Base-by-base conservation (phyloP, 2,113 vertebrate genomes). In the Synchiropus splendidus region DNA sequence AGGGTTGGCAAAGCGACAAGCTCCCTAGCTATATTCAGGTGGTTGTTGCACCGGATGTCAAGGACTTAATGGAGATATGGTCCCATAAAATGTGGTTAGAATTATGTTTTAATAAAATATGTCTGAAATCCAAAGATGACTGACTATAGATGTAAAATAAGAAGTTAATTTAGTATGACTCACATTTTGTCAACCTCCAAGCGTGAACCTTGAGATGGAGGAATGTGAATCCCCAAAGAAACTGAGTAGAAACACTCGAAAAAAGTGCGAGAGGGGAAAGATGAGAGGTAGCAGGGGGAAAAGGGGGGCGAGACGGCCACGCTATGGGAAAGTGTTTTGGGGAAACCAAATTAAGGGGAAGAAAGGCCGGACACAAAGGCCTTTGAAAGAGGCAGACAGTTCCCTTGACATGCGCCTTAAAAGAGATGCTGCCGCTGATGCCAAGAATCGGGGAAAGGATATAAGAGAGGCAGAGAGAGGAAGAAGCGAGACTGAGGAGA, bases 261-360 rank as follows among this genome's bases (percentile, higher is more conserved):
- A 27, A 46, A 45, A 46, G 37, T 21, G 42, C 31, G 36, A 50
- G 18, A 45, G 50, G 51, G 60, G 62, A 61, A 45, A 62, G 45
- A 68, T 46, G 58, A 72, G 51, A 70, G 44, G 50, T 42, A 58
- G 62, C 44, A 56, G 55, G 51, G 58, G 61, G 62, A 65, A 54
- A 59, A 54, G 63, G 47, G 55, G 71, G 66, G 75, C 64, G 75
- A 78, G 80, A 81, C 75, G 37, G 70, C 78, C 64, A 51, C 46
- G 80, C 75, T 82, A 81, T 84, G 82, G 79, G 82, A 84, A 81
- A 84, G 77, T 67, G 77, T 82, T 82, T 80, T 64, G 70, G 75
- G 66, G 73, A 81, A 78, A 81, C 75, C 78, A 73, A 84, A 81
- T 80, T 77, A 78, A 72, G 67, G 73, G 59, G 58, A 78, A 84